These are phyloP conservation scores for Euglossa dilemma DNA, from an alignment of 1,140 invertebrate species.

Conservation along the genomic window DNA sequence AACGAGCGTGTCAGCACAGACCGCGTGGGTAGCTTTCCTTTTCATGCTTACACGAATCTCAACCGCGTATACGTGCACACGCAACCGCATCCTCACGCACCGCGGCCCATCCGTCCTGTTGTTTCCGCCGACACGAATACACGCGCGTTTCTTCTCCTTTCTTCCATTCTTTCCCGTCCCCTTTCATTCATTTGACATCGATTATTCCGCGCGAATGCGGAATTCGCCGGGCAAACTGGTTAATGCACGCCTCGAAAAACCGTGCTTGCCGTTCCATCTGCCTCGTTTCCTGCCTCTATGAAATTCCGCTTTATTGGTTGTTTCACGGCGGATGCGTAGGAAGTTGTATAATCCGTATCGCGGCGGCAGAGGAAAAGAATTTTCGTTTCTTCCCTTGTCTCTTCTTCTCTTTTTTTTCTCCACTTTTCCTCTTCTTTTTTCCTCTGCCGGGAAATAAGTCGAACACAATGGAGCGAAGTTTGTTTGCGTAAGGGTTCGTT, in stretches of 20 bases:
- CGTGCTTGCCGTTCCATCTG: conserved; percentile 7
- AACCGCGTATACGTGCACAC: background rate
- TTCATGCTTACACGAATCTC: conserved; percentile 48
- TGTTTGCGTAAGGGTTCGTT: background rate
- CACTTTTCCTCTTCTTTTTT: background rate
- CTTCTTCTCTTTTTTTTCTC: background rate
- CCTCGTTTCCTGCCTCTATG: background rate
- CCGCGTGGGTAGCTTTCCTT: conserved; percentile 69
- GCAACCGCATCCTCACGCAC: background rate
- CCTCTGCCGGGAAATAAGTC: background rate
- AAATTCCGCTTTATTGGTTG: conserved; percentile 8
- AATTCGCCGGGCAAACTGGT: background rate
- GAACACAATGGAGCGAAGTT: background rate
- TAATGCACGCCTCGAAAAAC: background rate
- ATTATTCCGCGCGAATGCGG: background rate
- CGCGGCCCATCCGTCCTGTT: background rate
- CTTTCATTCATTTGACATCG: background rate
- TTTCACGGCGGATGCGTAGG: background rate
- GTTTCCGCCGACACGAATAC: background rate
- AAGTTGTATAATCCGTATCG: background rate
- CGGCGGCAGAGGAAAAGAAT: too few species aligned
- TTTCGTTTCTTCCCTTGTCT: background rate
- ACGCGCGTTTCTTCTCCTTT: too few species aligned
- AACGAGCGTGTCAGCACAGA: conserved; percentile 65
- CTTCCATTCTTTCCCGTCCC: background rate